These are phyloP conservation scores for Aphelinus atriplicis DNA, from an alignment of 1,140 invertebrate genomes.

Conservation along the genomic window DNA sequence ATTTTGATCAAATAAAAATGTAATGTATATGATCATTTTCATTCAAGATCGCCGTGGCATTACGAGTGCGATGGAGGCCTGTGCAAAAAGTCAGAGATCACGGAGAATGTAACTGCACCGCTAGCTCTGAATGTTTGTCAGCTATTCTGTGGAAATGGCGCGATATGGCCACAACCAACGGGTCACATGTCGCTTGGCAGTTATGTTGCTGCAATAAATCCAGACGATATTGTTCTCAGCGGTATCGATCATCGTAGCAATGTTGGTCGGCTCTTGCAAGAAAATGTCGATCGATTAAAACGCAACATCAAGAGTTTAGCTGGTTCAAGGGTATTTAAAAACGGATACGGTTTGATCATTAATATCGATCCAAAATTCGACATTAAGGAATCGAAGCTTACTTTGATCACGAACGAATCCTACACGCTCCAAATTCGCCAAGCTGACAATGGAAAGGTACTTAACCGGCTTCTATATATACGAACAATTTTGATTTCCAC, in stretches of 20 bases:
- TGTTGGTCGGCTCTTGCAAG: conserved; percentile 60
- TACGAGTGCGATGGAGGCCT: conserved; percentile 55
- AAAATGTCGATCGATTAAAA: conserved; percentile 56
- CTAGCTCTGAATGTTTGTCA: conserved; percentile 56
- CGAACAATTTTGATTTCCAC: too few relatives aligned
- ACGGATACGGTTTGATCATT: conserved; percentile 53
- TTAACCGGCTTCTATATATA: too few relatives aligned
- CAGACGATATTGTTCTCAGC: conserved; percentile 66
- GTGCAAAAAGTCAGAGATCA: conserved; percentile 57
- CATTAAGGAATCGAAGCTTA: conserved; percentile 53
- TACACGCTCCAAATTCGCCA: conserved; percentile 70
- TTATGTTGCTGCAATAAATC: conserved; percentile 70
- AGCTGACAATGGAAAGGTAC: conserved; percentile 42
- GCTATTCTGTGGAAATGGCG: conserved; percentile 61
- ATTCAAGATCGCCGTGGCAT: conserved; percentile 57
- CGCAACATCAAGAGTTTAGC: conserved; percentile 40
- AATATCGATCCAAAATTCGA: conserved; percentile 45
- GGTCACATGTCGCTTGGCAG: conserved; percentile 71
- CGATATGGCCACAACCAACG: conserved; percentile 80
- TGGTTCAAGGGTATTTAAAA: conserved; percentile 28
- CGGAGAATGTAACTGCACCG: conserved; percentile 45
- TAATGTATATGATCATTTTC: neutral
- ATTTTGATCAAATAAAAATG: too few relatives aligned
- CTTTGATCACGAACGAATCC: conserved; percentile 74
- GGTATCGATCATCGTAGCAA: conserved; percentile 56